Percentiles rank a stretch among this genome's conserved stretches.
Conservation (phyloP, 2,113 vertebrate species). For the Chlorocebus sabaeus region DNA sequence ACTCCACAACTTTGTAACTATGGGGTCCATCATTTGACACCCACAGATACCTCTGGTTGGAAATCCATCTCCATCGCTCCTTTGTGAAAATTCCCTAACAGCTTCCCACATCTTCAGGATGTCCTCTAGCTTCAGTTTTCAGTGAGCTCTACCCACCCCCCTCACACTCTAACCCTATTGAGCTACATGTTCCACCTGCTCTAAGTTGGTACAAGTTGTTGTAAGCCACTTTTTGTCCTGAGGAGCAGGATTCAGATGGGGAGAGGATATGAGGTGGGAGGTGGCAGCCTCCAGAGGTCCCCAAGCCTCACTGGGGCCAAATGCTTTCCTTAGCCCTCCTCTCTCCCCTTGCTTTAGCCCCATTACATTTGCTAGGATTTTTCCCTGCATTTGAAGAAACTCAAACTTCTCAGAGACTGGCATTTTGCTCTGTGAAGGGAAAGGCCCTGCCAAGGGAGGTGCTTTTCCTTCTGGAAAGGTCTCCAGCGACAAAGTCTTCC, state of each 20-base stretch:
- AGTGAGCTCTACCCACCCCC: background rate
- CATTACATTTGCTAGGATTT: background rate
- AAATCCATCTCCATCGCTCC: background rate
- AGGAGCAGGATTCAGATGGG: background rate
- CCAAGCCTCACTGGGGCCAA: background rate
- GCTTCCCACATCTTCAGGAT: background rate
- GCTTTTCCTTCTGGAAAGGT: constrained; percentile 24
- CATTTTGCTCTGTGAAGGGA: background rate
- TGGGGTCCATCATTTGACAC: background rate
- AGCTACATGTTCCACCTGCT: background rate
- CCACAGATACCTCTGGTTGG: background rate
- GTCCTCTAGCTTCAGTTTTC: background rate
- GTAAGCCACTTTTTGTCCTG: background rate
- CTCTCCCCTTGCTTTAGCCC: background rate
- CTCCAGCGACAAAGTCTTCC: background rate
- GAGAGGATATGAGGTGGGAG: background rate
- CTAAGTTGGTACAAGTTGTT: background rate
- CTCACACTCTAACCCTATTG: background rate
- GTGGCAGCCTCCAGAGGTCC: too few relatives aligned
- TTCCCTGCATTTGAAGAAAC: background rate
- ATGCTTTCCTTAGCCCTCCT: background rate
- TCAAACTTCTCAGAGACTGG: background rate
- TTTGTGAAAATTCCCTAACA: background rate
- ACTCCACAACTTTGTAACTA: background rate
- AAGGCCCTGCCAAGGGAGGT: background rate